Conservation (phyloP, 2,888 invertebrate species). For the Pseudoips prasinana region DNA sequence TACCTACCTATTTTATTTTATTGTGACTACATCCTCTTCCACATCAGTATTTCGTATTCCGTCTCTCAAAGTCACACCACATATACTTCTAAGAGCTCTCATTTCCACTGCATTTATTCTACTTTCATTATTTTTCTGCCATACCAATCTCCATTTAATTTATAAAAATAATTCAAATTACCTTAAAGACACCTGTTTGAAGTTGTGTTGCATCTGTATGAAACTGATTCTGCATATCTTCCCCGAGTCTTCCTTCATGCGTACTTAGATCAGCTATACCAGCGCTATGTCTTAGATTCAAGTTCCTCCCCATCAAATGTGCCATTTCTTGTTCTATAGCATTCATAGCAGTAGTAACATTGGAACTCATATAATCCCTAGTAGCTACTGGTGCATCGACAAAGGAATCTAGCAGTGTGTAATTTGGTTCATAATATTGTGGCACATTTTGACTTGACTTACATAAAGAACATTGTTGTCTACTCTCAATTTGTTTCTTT, state of each 20-base stretch:
- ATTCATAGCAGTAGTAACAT: conserved; percentile 52
- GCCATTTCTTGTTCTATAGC: conserved; percentile 69
- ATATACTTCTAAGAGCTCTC: no score
- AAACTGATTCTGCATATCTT: conserved; percentile 13
- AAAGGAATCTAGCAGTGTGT: conserved; percentile 46
- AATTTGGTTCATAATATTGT: conserved; percentile 43
- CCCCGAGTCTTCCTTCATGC: conserved; percentile 15
- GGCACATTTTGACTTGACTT: conserved; percentile 54
- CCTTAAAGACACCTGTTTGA: conserved; percentile 48
- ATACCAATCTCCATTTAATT: no score
- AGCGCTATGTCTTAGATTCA: conserved; percentile 44
- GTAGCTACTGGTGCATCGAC: conserved; percentile 46
- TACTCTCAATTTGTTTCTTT: conserved; percentile 68
- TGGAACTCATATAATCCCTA: conserved; percentile 51
- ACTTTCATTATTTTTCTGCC: no score
- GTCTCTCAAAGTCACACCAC: no score
- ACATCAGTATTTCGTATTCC: no score
- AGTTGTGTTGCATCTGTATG: conserved; percentile 33
- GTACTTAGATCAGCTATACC: conserved; percentile 32
- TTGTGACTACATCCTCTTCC: no score
- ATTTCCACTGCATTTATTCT: no score
- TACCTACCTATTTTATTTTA: no score
- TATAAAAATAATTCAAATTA: no score
- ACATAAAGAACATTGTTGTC: conserved; percentile 68
- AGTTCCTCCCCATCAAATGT: conserved; percentile 56